phyloP scores from a whole-genome alignment of 1,140 invertebrate genomes.

The Bombus terrestris region DNA sequence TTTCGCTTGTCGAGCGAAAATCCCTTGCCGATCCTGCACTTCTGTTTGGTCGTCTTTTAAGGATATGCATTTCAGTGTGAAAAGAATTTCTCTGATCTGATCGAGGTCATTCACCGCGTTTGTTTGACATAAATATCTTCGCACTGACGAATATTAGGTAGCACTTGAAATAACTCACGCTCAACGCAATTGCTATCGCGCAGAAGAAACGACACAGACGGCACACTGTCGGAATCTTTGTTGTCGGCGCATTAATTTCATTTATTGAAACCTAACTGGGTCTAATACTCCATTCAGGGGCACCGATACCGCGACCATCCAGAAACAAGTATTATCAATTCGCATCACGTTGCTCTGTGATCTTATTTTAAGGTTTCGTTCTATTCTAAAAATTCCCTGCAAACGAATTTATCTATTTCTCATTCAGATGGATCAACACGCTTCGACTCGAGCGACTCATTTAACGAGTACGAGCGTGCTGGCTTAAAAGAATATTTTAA shows the following conservation, averaged over 20 bases:
- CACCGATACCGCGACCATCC: constrained; percentile 39
- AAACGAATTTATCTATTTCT: background rate
- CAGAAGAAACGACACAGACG: background rate
- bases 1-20: too few relatives aligned
- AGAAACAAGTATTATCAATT: constrained; percentile 38
- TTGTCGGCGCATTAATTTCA: constrained; percentile 45
- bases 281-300: constrained; percentile 32
- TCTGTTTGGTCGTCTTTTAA: background rate
- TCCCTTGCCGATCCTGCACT: too few relatives aligned
- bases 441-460: background rate
- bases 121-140: background rate
- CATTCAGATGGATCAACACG: background rate
- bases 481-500: background rate
- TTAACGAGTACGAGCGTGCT: background rate
- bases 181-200: background rate
- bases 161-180: background rate
- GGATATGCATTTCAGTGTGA: background rate
- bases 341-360: background rate
- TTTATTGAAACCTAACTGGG: constrained; percentile 49
- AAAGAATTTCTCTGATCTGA: background rate
- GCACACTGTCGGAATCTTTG: background rate
- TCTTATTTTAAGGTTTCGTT: constrained; percentile 39
- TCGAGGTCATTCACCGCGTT: background rate
- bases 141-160: background rate
- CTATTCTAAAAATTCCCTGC: background rate